Percentiles rank a stretch among this genome's conserved stretches.
Evolutionary conservation across 2,888 invertebrate genomes (phyloP).

Genomic region (Shargacucullia verbasci): DNA sequence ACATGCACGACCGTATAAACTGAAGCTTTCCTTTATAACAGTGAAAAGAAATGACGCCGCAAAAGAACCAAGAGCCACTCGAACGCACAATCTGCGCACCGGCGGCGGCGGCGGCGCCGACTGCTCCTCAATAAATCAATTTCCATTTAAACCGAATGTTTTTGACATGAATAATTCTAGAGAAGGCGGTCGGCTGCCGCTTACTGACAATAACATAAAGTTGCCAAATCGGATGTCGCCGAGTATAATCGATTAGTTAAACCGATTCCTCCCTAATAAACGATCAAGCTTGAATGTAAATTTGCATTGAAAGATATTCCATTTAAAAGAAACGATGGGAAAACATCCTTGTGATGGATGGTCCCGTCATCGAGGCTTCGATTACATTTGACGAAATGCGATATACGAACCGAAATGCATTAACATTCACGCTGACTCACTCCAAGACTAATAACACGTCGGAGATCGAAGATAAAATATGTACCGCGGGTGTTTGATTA

Average conservation of each 20-base stretch:
- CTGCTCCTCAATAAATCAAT: slow-evolving; percentile 55
- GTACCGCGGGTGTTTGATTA: slow-evolving; percentile 59
- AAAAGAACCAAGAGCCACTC: slow-evolving; percentile 47
- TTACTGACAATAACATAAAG: slow-evolving; percentile 46
- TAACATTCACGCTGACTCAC: slow-evolving; percentile 83
- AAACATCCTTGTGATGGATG: slow-evolving; percentile 81
- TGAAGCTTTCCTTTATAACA: slow-evolving; percentile 62
- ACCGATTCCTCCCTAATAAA: slow-evolving; percentile 50
- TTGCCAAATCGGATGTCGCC: slow-evolving; percentile 45
- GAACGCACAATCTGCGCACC: slow-evolving; percentile 33
- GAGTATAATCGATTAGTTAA: slow-evolving; percentile 52
- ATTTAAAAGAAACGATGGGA: slow-evolving; percentile 74
- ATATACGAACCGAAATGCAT: slow-evolving; percentile 82
- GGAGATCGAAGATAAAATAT: slow-evolving; percentile 63
- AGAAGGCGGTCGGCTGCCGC: slow-evolving; percentile 33
- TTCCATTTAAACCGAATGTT: slow-evolving; percentile 58
- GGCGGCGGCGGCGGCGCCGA: slow-evolving; percentile 10
- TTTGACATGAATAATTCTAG: slow-evolving; percentile 61
- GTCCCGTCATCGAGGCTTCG: slow-evolving; percentile 67
- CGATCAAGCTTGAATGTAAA: slow-evolving; percentile 65
- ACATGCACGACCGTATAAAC: slow-evolving; percentile 72
- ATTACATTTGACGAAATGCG: slow-evolving; percentile 83
- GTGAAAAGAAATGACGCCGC: slow-evolving; percentile 46
- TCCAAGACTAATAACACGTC: slow-evolving; percentile 57
- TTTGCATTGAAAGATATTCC: slow-evolving; percentile 79